Evolutionary conservation across 1,140 invertebrate genomes (phyloP), one percentile per base, ranked within the genome.

Genomic region (Melipona quadrifasciata): DNA sequence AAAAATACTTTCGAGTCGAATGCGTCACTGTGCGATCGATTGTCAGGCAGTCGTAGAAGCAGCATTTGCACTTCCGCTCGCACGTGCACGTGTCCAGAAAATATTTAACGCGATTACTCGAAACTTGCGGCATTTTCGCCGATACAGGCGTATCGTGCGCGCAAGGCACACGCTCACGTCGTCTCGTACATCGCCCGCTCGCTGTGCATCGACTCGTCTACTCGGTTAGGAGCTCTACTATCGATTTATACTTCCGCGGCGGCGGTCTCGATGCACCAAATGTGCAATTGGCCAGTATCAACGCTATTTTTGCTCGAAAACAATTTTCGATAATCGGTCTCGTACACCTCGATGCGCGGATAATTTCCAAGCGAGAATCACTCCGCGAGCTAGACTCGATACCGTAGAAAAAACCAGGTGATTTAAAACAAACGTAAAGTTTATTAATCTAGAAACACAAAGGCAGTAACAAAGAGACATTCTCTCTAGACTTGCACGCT

Each of bases 241-340:
- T 88, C 80, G 87, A 89, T 89, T 76, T 82, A 85, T 82, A 80
- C 81, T 84, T 82, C 67, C 12, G n/a, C 64, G 73, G 78, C 55
- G 55, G 34, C 75, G 24, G 34, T 58, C 47, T 79, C 80, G 76
- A 83, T 86, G 80, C 55, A 53, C n/a, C 80, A 55, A 83, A 87
- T 74, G 39, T 47, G 39, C 0, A 86, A 78, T 86, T 68, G 73
- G 82, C 84, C 82, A n/a, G 74, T 71, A 72, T 6, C 39, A 47
- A 71, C 79, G 58, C 17, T 58, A 87, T 75, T 80, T 74, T 67
- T 64, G 74, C 61, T 81, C 24, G 39, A 47, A 34, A 57, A 61
- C 84, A 39, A 61, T 72, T 81, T 86, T 81, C 79, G 77, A 74
- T 76, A 72, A 86, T 80, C 64, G 83, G 17, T 67, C 58, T 72